Percentiles rank a stretch among this genome's conserved stretches.
phyloP scores from a whole-genome alignment of 2,113 vertebrate species.

The Zosterops hypoxanthus region DNA sequence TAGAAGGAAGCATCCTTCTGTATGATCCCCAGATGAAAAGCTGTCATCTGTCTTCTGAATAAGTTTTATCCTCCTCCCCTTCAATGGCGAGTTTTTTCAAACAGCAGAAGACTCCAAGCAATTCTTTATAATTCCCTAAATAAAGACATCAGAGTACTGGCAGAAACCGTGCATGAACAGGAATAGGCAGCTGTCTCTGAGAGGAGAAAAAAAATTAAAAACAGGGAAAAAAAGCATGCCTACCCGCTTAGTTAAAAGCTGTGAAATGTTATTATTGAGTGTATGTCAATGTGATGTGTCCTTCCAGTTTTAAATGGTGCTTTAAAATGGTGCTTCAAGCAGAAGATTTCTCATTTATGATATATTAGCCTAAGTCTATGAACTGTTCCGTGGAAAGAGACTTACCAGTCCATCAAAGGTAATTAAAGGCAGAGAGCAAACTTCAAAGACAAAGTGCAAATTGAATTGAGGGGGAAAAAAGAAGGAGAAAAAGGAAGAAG shows the following conservation, averaged over 20 bases:
- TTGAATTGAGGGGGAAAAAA: neutral
- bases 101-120: constrained; percentile 71
- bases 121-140: constrained; percentile 77
- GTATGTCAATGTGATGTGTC: constrained; percentile 63
- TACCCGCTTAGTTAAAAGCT: constrained; percentile 71
- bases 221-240: neutral
- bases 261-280: constrained; percentile 71
- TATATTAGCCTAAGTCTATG: constrained; percentile 67
- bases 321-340: constrained; percentile 72
- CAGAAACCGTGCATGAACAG: constrained; percentile 57
- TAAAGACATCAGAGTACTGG: constrained; percentile 77
- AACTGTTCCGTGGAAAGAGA: constrained; percentile 51
- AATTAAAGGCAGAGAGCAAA: constrained; percentile 72
- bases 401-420: constrained; percentile 70
- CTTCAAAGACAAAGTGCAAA: constrained; percentile 73
- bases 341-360: constrained; percentile 67
- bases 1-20: constrained; percentile 68
- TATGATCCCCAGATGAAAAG: constrained; percentile 73
- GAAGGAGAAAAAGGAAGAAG: neutral
- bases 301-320: constrained; percentile 69
- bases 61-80: constrained; percentile 70
- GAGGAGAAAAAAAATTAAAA: neutral
- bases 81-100: constrained; percentile 69
- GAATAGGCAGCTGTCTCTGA: constrained; percentile 64
- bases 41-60: constrained; percentile 74